Percentiles rank a stretch among this genome's conserved stretches.
Evolutionary conservation across 1,140 invertebrate genomes (phyloP).

Genomic region (Dermatophagoides farinae): DNA sequence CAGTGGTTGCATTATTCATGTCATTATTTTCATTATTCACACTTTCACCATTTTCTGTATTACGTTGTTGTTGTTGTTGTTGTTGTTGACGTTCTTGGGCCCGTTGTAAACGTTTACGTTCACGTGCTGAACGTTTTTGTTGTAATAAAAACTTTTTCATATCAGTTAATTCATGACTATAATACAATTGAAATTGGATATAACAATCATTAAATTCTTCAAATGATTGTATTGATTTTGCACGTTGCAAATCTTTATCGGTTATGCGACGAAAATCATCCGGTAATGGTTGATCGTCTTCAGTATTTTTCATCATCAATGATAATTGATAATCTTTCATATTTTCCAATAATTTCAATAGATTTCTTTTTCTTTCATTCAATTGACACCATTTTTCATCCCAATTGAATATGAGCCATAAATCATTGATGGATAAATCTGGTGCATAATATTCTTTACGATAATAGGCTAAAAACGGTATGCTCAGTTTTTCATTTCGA

Average conservation of each 20-base stretch:
- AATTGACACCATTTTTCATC: constrained; percentile 95
- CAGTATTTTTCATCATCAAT: constrained; percentile 36
- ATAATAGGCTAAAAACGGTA: constrained; percentile 93
- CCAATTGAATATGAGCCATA: constrained; percentile 91
- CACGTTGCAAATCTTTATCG: constrained; percentile 18
- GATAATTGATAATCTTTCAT: constrained; percentile 81
- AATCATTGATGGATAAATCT: constrained; percentile 77
- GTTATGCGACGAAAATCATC: constrained; percentile 43
- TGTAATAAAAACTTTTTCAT: constrained; percentile 49
- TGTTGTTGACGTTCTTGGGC: not conserved
- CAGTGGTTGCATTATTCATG: constrained; percentile 19
- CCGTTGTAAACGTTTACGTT: constrained; percentile 16
- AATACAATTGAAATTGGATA: constrained; percentile 79
- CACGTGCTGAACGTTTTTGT: constrained; percentile 34
- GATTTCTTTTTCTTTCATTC: constrained; percentile 58
- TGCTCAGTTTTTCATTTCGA: constrained; percentile 73
- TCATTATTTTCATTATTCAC: constrained; percentile 11
- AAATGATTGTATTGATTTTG: constrained; percentile 49
- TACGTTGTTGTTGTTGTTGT: not conserved
- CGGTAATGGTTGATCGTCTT: constrained; percentile 47
- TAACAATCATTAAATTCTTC: constrained; percentile 84
- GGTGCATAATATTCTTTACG: constrained; percentile 92
- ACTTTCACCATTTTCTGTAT: not conserved
- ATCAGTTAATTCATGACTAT: constrained; percentile 55
- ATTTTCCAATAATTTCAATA: constrained; percentile 61